phyloP scores from a whole-genome alignment of 1,140 invertebrate species.

The Eumaeus atala region DNA sequence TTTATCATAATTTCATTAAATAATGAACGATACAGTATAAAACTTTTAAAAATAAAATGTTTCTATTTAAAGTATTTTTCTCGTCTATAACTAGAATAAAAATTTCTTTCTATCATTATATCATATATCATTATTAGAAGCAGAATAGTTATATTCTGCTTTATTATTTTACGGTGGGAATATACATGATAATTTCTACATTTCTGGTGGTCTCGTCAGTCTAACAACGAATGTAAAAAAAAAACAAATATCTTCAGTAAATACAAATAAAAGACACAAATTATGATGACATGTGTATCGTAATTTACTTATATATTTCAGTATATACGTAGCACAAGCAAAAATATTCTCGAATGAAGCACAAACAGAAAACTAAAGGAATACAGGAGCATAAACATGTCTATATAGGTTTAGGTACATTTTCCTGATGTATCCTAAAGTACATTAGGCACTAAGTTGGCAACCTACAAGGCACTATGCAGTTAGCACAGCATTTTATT shows the following conservation, averaged over 20 bases:
- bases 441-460: conserved; percentile 75
- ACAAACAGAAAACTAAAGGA: conserved; percentile 33
- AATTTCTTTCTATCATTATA: conserved; percentile 29
- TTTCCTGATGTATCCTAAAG: conserved; percentile 63
- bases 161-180: conserved; percentile 67
- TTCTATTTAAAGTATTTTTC: conserved; percentile 24
- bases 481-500: conserved; percentile 71
- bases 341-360: conserved; percentile 4
- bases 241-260: conserved; percentile 17
- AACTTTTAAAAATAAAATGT: conserved; percentile 39
- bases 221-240: conserved; percentile 29
- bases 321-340: conserved; percentile 6
- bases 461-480: conserved; percentile 76
- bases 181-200: conserved; percentile 53
- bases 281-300: neutral
- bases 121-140: conserved; percentile 29
- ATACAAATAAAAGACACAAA: conserved; percentile 24
- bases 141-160: conserved; percentile 51
- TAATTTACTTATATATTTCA: conserved; percentile 6
- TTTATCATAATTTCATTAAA: conserved; percentile 18
- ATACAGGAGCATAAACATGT: conserved; percentile 46
- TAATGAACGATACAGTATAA: conserved; percentile 33
- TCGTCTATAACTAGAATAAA: conserved; percentile 36
- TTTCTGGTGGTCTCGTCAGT: conserved; percentile 61
- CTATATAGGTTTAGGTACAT: conserved; percentile 35